Percentiles rank a stretch among this genome's conserved stretches.
phyloP scores from a whole-genome alignment of 2,113 vertebrate species.

The Brachyistius frenatus region DNA sequence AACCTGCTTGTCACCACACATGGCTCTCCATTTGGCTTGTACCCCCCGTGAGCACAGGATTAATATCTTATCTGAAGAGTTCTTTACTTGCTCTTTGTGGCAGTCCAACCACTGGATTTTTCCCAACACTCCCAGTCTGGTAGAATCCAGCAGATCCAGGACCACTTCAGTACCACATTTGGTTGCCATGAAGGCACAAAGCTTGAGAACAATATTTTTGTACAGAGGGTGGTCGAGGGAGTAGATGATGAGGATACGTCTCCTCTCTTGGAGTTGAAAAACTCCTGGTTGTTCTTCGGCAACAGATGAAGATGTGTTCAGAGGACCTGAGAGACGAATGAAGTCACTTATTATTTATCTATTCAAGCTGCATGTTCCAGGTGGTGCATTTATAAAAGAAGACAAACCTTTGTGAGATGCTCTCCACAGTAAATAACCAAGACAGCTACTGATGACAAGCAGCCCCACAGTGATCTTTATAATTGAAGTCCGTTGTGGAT shows the following conservation, averaged over 20 bases:
- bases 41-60: constrained; percentile 93
- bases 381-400: not conserved
- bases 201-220: constrained; percentile 89
- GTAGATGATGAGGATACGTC: constrained; percentile 91
- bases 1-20: constrained; percentile 84
- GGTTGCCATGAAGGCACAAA: constrained; percentile 88
- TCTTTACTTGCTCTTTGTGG: constrained; percentile 88
- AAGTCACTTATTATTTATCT: not conserved
- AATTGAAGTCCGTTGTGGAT: constrained; percentile 24
- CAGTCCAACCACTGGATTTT: constrained; percentile 90
- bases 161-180: constrained; percentile 91
- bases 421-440: constrained; percentile 49
- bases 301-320: constrained; percentile 1
- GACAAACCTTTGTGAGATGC: constrained; percentile 56
- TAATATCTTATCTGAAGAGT: constrained; percentile 89
- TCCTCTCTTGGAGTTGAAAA: constrained; percentile 52
- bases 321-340: constrained; percentile 38
- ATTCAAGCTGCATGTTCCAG: not conserved
- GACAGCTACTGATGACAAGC: constrained; percentile 30
- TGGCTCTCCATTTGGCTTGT: constrained; percentile 92
- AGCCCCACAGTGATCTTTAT: constrained; percentile 49
- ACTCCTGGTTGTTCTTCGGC: constrained; percentile 6
- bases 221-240: constrained; percentile 93
- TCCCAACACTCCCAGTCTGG: constrained; percentile 87
- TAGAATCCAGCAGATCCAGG: constrained; percentile 90